A percentile compares a stretch with the other conserved stretches of the same genome.
These are phyloP conservation scores for Grantiella picta DNA, from an alignment of 2,113 vertebrate species.

Conservation along the genomic window DNA sequence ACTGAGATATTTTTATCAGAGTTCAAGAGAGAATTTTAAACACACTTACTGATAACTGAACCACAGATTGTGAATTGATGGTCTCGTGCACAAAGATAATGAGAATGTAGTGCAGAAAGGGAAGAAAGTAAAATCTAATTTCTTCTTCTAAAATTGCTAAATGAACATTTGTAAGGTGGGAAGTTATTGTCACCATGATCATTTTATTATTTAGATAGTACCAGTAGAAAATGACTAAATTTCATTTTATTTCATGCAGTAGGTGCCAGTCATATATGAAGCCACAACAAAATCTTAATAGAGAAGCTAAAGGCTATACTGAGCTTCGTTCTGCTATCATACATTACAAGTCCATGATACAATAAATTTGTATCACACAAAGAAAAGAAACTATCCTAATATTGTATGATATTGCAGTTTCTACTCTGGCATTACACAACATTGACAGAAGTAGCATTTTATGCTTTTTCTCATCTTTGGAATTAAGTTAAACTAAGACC, in stretches of 20 bases:
- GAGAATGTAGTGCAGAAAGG: background rate
- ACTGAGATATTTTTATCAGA: background rate
- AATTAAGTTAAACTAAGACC: background rate
- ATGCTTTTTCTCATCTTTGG: background rate
- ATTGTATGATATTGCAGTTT: background rate
- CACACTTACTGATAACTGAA: background rate
- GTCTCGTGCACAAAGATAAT: background rate
- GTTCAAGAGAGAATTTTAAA: background rate
- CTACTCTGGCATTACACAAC: background rate
- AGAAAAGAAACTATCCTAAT: background rate
- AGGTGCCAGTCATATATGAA: background rate
- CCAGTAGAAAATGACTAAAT: background rate
- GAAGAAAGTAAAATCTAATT: background rate
- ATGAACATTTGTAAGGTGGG: background rate
- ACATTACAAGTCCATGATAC: background rate
- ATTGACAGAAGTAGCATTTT: background rate
- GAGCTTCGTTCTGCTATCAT: background rate
- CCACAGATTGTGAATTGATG: background rate
- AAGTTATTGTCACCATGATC: background rate
- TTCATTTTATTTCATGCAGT: background rate
- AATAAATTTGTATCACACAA: background rate
- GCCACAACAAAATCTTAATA: background rate
- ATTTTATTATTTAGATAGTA: slow-evolving; percentile 11
- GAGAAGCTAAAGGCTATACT: background rate
- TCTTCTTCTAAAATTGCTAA: background rate